Evolutionary conservation across 2,797 vertebrate genomes (phyloP), one percentile per base, ranked within the genome.

Genomic region (Chaetophractus vellerosus): DNA sequence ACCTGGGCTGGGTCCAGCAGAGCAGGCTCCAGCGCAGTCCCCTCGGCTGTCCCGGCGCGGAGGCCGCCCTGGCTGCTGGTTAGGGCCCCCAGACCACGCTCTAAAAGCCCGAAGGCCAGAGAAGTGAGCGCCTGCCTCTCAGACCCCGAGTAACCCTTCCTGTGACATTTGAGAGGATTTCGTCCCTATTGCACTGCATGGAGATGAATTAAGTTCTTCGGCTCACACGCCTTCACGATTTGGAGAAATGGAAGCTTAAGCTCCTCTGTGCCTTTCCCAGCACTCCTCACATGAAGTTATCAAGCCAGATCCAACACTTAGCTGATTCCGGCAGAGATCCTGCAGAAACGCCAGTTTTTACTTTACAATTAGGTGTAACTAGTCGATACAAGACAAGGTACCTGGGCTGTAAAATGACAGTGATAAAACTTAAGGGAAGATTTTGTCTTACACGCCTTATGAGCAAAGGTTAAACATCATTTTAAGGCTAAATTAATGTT

Each of bases 171-270:
- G 55, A 38, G 90, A 71, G 61, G 4, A 45, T 92, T 38, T 68
- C 52, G 15, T 19, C 68, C 9, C 66, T 71, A 75, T n/a, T 2
- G 28, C 61, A 9, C 81, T 41, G 7, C 6, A 2, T 50, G 45
- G 64, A 11, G 26, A 61, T 24, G 76, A 88, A 76, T 61, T 91
- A 84, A 94, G 92, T 94, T 96, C 81, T 68, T 72, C 69, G 55
- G 71, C 71, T 74, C 52, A 0, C 33, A 1, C 59, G 31, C 41
- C 28, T 63, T 55, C 72, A 74, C 1, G 26, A 61, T 71, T 41
- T 38, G 16, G 23, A 63, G 9, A 88, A 64, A 45, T 59, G 48
- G 75, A 63, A 57, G 79, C 86, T n/a, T 2, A 28, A 10, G 15
- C 10, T 66, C 5, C 63, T 33, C 33, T 11, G 21, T 1, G 31